Evolutionary conservation across 1,140 invertebrate species (phyloP), one percentile per base, ranked within the genome.

Genomic region (Lycorma delicatula): DNA sequence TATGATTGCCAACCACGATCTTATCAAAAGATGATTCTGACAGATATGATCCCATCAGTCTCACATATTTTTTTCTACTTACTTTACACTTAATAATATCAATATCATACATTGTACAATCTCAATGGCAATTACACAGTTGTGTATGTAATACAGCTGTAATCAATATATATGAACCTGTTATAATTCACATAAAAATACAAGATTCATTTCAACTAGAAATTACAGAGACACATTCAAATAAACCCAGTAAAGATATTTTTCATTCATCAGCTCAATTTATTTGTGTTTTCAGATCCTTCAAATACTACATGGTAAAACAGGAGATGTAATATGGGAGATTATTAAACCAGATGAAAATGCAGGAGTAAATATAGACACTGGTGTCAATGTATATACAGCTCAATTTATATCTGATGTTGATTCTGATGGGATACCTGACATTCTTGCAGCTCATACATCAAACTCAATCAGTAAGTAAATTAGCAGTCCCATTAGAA

Each of bases 391-490:
- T 66, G 68, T 82, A 5, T 79, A 82, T 71, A 83, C 87, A 27
- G 82, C 85, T 0, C 85, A 86, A 64, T 81, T 81, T 65, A 77
- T 90, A 22, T 65, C 75, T 13, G 89, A 93, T 71, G 67, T 87
- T 34, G 80, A 91, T 70, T 79, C 75, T 13, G 89, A 92, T 72
- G 77, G 76, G 5, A 68, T 88, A 49, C 74, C 77, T 1, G 89
- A 93, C 67, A 70, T 92, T 28, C 71, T 92, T 13, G 79, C 81
- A 1, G 80, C 85, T 1, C 86, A 91, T 69, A 77, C 81, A 23
- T 49, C 49, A 5, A 29, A 55, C 23, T n/a, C 36, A 27, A 23
- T 53, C 11, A 38, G 56, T 58, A 60, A n/a, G 38, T 50, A 23
- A 20, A 6, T 48, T 13, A 54, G 53, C 25, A n/a, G 6, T n/a